Percentiles rank a stretch among this genome's conserved stretches.
Conservation (phyloP, 2,113 vertebrate species). For the Macaca nemestrina region DNA sequence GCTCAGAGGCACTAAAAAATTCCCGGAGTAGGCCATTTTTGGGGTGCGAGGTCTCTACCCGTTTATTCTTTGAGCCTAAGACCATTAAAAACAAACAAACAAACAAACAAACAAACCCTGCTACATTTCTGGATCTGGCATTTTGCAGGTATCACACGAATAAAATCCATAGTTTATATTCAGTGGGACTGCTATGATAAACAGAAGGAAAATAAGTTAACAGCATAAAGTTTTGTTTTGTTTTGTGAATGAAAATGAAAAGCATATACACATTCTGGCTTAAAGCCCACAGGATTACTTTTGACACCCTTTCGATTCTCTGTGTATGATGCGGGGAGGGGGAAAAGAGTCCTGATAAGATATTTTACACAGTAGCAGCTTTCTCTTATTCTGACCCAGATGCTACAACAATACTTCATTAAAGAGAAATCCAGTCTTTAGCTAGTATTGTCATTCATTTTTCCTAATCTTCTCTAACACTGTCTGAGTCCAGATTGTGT, state of each 20-base stretch:
- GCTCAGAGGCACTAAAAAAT: not conserved
- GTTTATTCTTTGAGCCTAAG: not conserved
- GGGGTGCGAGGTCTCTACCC: not conserved
- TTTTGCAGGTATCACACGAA: not conserved
- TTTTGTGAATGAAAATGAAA: not conserved
- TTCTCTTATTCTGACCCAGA: not conserved
- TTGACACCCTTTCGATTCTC: not conserved
- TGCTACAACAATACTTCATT: accelerated
- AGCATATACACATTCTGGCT: not conserved
- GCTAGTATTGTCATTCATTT: not conserved
- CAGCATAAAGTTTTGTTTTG: not conserved
- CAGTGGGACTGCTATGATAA: not conserved
- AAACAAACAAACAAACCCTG: not conserved
- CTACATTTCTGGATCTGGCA: not conserved
- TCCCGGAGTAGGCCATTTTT: not conserved
- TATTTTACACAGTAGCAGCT: not conserved
- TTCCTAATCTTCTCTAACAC: too few species aligned
- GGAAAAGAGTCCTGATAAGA: not conserved
- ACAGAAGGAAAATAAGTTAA: not conserved
- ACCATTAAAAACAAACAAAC: not conserved
- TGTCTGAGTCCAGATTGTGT: not conserved
- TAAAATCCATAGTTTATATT: not conserved
- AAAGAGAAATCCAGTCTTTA: not conserved
- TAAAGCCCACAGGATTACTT: not conserved
- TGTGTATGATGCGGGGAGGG: accelerated